phyloP scores from a whole-genome alignment of 2,888 invertebrate species.

The Apamea anceps region DNA sequence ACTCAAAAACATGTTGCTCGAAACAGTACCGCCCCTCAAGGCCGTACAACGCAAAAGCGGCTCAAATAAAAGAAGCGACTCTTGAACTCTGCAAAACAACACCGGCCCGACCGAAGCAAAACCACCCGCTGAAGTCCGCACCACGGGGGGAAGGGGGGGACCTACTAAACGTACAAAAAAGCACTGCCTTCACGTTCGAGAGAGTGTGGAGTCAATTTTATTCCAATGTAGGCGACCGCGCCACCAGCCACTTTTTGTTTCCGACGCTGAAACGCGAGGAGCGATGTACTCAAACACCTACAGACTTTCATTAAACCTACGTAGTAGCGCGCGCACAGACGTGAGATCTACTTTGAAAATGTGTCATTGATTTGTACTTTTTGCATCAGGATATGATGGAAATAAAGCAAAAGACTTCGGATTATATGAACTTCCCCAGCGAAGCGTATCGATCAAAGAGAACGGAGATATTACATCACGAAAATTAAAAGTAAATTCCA shows the following conservation, averaged over 20 bases:
- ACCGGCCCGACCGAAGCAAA: conserved; percentile 89
- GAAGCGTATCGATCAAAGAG: conserved; percentile 38
- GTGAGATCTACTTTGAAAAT: conserved; percentile 56
- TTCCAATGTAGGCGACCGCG: conserved; percentile 90
- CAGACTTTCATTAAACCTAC: conserved; percentile 88
- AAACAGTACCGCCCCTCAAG: conserved; percentile 86
- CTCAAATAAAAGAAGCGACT: conserved; percentile 90
- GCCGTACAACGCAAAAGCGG: conserved; percentile 87
- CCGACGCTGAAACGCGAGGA: conserved; percentile 89
- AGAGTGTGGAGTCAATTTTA: conserved; percentile 91
- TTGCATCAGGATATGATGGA: conserved; percentile 44
- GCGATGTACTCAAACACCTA: conserved; percentile 89
- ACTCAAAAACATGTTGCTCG: conserved; percentile 87
- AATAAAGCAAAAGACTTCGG: conserved; percentile 38
- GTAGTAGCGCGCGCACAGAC: conserved; percentile 57
- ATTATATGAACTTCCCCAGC: conserved; percentile 25
- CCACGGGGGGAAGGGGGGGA: conserved; percentile 76
- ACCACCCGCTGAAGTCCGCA: conserved; percentile 89
- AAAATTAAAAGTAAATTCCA: conserved; percentile 33
- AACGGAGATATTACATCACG: conserved; percentile 24
- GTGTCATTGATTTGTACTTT: conserved; percentile 55
- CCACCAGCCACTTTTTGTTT: conserved; percentile 89
- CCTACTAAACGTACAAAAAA: conserved; percentile 86
- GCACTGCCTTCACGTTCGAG: conserved; percentile 88
- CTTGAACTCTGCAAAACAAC: conserved; percentile 90